These are phyloP conservation scores for Psittacara wagleri DNA, from an alignment of 2,113 vertebrate genomes.

Conservation along the genomic window DNA sequence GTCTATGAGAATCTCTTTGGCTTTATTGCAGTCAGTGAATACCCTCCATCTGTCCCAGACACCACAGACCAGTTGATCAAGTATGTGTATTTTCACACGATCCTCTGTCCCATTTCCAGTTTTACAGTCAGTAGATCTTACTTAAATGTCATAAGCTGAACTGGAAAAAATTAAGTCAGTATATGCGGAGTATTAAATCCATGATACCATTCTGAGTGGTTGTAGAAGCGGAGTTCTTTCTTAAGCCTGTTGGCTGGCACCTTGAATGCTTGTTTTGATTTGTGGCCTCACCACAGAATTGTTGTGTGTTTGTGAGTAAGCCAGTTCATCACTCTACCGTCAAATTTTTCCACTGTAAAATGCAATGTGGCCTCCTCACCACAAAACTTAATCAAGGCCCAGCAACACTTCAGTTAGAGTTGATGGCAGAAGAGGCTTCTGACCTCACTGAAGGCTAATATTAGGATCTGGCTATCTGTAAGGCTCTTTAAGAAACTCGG, in stretches of 20 bases:
- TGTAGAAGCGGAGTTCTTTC: not conserved
- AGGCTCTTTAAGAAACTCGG: not conserved
- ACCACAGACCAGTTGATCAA: not conserved
- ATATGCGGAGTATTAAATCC: not conserved
- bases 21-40: not conserved
- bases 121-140: not conserved
- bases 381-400: not conserved
- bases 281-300: constrained; percentile 4
- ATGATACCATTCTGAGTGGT: not conserved
- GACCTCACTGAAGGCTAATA: not conserved
- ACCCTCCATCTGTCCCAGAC: not conserved
- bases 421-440: not conserved
- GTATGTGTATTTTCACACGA: not conserved
- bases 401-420: not conserved
- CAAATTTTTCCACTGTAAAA: not conserved
- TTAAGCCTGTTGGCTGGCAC: not conserved
- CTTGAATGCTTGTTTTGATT: not conserved
- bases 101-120: not conserved
- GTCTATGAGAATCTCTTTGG: not conserved
- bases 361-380: not conserved
- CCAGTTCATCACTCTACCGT: not conserved
- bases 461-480: not conserved
- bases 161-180: not conserved
- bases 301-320: not conserved
- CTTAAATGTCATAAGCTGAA: not conserved